Conservation (phyloP, 2,797 vertebrate species). For the Staurois parvus region DNA sequence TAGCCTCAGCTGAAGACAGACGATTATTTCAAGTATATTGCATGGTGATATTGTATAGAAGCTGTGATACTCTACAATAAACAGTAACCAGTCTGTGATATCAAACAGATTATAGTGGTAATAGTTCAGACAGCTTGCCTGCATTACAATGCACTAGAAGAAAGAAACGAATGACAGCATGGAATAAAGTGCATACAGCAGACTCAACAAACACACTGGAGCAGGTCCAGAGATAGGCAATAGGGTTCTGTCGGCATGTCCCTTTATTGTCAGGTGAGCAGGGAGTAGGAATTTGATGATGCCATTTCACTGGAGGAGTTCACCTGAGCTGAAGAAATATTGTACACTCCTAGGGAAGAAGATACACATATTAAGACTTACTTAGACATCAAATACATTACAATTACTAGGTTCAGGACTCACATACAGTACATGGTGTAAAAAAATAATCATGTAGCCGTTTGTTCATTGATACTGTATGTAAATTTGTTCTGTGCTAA, state of each 20-base stretch:
- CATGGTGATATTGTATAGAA: not conserved
- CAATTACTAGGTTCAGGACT: too few species aligned
- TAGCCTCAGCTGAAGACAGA: not conserved
- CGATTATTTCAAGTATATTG: not conserved
- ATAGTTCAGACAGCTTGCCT: not conserved
- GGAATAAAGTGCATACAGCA: conserved; percentile 57
- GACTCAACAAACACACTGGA: not conserved
- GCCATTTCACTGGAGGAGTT: conserved; percentile 48
- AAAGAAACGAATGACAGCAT: not conserved
- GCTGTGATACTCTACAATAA: not conserved
- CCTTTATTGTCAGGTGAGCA: conserved; percentile 42
- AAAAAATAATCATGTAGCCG: too few species aligned
- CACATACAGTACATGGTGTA: too few species aligned
- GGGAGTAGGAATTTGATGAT: conserved; percentile 53
- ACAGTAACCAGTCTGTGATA: not conserved
- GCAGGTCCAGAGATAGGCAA: not conserved
- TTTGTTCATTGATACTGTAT: too few species aligned
- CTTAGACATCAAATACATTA: too few species aligned
- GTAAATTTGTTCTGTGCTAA: too few species aligned
- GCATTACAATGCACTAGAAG: conserved; percentile 14
- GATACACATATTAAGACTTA: not conserved
- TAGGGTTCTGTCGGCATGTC: not conserved
- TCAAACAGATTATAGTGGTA: not conserved
- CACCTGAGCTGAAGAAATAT: conserved; percentile 48
- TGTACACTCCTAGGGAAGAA: conserved; percentile 42